Evolutionary conservation across 2,113 vertebrate species (phyloP).

Genomic region (Phyllostomus discolor): DNA sequence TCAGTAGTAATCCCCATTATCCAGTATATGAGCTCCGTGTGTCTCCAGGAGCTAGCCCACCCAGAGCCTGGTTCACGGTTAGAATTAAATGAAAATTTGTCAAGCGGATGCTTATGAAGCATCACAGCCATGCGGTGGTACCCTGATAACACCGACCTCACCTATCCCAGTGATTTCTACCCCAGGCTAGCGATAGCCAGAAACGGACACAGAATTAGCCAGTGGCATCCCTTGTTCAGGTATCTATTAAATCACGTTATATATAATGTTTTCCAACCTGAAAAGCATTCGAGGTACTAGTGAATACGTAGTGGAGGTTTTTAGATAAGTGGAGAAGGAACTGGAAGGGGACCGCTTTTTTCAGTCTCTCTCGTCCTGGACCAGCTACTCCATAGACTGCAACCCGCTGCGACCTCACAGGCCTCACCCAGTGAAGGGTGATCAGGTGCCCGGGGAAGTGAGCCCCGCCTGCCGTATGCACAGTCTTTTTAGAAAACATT

Average conservation of each 20-base stretch:
- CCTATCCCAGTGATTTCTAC: not conserved
- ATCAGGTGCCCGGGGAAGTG: rapidly evolving
- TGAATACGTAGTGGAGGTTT: not conserved
- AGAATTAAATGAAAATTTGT: not conserved
- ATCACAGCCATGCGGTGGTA: too few relatives aligned
- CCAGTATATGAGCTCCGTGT: not conserved
- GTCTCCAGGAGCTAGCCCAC: not conserved
- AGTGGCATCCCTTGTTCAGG: not conserved
- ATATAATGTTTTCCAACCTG: not conserved
- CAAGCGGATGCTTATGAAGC: not conserved
- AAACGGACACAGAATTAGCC: not conserved
- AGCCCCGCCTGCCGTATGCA: not conserved
- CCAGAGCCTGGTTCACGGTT: not conserved
- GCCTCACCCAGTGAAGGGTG: not conserved
- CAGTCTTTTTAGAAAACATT: not conserved
- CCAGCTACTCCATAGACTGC: not conserved
- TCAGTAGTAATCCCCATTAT: not conserved
- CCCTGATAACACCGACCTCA: not conserved
- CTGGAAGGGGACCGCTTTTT: not conserved
- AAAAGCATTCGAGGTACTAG: not conserved
- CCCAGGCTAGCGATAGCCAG: not conserved
- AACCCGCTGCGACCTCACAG: not conserved
- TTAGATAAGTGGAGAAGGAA: not conserved
- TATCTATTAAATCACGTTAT: not conserved
- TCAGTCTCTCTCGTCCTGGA: not conserved